Percentiles rank a stretch among this genome's conserved stretches.
These are phyloP conservation scores for Streblospio benedicti DNA, from an alignment of 1,140 invertebrate species.

Conservation along the genomic window DNA sequence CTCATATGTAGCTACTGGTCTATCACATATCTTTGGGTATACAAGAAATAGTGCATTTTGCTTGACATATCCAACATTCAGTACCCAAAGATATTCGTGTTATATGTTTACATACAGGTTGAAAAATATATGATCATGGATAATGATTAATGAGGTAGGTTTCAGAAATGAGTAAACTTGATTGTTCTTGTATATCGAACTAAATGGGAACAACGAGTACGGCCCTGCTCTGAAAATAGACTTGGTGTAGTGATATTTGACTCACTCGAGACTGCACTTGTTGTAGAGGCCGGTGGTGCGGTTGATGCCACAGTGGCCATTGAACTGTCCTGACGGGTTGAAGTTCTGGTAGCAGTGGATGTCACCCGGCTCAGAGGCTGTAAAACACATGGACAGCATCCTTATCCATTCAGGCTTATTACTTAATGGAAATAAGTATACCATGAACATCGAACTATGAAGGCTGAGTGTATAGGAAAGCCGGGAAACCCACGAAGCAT, in stretches of 20 bases:
- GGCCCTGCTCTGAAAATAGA: no score
- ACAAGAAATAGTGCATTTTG: no score
- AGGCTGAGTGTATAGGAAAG: no score
- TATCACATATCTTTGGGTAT: no score
- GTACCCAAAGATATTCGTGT: background rate
- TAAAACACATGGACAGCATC: background rate
- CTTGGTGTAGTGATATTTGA: background rate
- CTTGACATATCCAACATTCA: no score
- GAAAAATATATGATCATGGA: background rate
- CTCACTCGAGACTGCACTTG: constrained; percentile 7
- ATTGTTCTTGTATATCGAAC: background rate
- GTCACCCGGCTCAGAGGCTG: background rate
- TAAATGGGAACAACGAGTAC: background rate
- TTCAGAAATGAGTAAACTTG: background rate
- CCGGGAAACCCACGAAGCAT: no score
- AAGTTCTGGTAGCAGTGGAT: constrained; percentile 10
- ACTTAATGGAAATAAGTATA: no score
- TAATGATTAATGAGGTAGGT: background rate
- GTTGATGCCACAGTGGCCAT: constrained; percentile 12
- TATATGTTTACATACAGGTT: background rate
- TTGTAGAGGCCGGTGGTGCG: background rate
- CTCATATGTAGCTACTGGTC: no score
- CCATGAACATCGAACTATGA: no score
- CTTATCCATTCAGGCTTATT: no score
- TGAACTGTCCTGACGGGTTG: constrained; percentile 6